Conservation (phyloP, 1,140 invertebrate species). For the Drosophila lacteicornis region DNA sequence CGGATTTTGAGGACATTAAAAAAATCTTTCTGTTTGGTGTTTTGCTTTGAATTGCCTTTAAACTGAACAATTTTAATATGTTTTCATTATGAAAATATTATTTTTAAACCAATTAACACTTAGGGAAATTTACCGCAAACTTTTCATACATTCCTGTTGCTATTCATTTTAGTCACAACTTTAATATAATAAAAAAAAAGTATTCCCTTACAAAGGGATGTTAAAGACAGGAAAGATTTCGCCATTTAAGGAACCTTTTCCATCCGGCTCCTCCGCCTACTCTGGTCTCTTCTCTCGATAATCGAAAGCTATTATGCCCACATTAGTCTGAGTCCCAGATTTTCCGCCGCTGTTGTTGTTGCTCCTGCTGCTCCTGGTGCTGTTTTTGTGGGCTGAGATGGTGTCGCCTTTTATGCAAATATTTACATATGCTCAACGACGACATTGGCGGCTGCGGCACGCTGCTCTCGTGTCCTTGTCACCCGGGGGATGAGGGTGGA, state of each 20-base stretch:
- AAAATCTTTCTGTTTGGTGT: no score
- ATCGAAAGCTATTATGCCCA: conserved; percentile 80
- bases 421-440: conserved; percentile 76
- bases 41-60: no score
- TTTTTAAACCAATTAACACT: no score
- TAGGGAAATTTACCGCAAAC: no score
- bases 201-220: not conserved
- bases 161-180: not conserved
- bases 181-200: not conserved
- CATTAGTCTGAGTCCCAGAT: conserved; percentile 69
- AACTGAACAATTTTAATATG: no score
- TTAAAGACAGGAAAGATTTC: conserved; percentile 11
- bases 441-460: conserved; percentile 44
- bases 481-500: not conserved
- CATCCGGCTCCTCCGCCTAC: not conserved
- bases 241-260: conserved; percentile 5
- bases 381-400: conserved; percentile 30
- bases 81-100: no score
- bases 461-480: conserved; percentile 71
- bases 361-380: conserved; percentile 22
- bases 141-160: not conserved
- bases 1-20: no score
- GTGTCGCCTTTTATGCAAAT: conserved; percentile 71
- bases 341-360: conserved; percentile 31
- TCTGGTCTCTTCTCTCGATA: conserved; percentile 46